These are phyloP conservation scores for Stylophora pistillata DNA, from an alignment of 64 coral and sea anemone species.

Conservation along the genomic window DNA sequence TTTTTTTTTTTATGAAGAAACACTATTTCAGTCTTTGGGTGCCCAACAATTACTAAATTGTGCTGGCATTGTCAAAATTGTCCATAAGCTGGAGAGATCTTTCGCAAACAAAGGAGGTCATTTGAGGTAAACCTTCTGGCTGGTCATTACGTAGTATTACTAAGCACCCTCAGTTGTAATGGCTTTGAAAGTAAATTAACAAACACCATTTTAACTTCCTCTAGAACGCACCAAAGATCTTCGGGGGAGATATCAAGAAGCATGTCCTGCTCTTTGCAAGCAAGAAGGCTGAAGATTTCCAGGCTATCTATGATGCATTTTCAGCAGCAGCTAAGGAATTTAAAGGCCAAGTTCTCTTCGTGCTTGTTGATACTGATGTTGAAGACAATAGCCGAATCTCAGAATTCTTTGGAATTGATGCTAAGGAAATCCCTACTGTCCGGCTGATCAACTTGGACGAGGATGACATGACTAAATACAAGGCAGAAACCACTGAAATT, in stretches of 20 bases:
- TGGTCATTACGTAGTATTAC: too few species aligned
- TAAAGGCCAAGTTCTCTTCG: conserved; percentile 98
- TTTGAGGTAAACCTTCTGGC: too few species aligned
- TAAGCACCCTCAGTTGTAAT: not conserved
- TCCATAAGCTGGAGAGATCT: too few species aligned
- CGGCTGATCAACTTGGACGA: conserved; percentile 94
- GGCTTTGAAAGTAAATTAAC: not conserved
- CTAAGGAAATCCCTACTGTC: conserved; percentile 84
- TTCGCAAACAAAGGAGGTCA: too few species aligned
- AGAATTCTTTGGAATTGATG: conserved; percentile 95
- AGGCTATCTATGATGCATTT: conserved; percentile 73
- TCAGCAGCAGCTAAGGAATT: conserved; percentile 84
- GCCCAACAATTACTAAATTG: too few species aligned
- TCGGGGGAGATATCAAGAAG: conserved; percentile 95
- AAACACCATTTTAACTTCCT: not conserved
- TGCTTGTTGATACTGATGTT: conserved; percentile 84
- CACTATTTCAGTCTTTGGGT: too few species aligned
- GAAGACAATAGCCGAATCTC: conserved; percentile 94
- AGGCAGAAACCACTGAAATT: conserved; percentile 72
- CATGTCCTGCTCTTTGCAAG: conserved; percentile 88
- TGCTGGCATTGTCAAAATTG: too few species aligned
- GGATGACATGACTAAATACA: conserved; percentile 97
- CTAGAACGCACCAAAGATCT: conserved; percentile 98
- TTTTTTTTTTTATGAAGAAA: too few species aligned
- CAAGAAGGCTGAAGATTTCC: conserved; percentile 83